Conservation (phyloP, 2,888 invertebrate genomes). For the Smittia sp. region DNA sequence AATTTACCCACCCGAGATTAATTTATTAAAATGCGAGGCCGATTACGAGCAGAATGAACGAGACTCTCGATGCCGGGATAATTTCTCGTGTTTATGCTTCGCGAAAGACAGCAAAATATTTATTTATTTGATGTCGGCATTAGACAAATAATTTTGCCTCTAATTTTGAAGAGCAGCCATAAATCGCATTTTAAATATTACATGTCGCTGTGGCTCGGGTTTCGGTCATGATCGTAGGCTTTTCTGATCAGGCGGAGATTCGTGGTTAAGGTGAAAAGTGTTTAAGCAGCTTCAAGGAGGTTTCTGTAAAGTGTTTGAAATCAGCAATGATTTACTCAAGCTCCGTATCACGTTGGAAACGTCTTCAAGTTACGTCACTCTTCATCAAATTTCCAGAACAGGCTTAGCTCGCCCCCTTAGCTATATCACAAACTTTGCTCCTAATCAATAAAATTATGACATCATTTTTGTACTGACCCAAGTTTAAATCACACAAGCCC, state of each 20-base stretch:
- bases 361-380: too few species aligned
- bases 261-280: too few species aligned
- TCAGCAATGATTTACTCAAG: too few species aligned
- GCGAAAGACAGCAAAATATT: not conserved
- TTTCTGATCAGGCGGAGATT: not conserved
- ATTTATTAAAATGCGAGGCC: conserved; percentile 7
- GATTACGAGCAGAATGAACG: not conserved
- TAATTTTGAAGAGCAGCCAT: conserved; percentile 27
- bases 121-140: conserved; percentile 30
- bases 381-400: too few species aligned
- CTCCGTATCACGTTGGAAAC: too few species aligned
- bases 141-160: conserved; percentile 33
- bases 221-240: conserved; percentile 4
- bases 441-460: too few species aligned
- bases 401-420: too few species aligned
- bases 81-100: conserved; percentile 14
- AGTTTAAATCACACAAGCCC: not conserved
- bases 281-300: too few species aligned
- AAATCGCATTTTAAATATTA: conserved; percentile 28
- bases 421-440: too few species aligned
- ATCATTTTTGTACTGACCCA: too few species aligned
- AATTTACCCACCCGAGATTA: not conserved
- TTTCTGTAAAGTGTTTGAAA: too few species aligned
- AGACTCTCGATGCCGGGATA: not conserved
- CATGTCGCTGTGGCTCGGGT: not conserved